These are phyloP conservation scores for Netelia virgata DNA, from an alignment of 2,888 invertebrate genomes.

Conservation along the genomic window DNA sequence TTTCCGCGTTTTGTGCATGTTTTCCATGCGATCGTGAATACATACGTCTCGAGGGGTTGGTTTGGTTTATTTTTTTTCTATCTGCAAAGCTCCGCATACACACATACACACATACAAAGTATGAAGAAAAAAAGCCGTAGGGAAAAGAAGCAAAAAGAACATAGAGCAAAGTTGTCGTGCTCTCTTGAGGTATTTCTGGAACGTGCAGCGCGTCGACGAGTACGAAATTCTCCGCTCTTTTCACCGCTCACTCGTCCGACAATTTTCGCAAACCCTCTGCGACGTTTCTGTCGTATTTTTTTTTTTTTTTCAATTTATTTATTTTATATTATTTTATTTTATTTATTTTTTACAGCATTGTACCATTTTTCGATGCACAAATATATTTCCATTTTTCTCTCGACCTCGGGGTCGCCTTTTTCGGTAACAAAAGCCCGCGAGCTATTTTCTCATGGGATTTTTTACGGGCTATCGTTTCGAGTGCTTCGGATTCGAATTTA, in stretches of 20 bases:
- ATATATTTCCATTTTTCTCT: background rate
- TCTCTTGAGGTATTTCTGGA: slow-evolving; percentile 18
- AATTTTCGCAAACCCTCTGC: background rate
- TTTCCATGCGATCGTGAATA: slow-evolving; percentile 5
- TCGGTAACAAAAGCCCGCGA: slow-evolving; percentile 11
- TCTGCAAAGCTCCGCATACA: background rate
- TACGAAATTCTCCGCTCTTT: slow-evolving; percentile 24
- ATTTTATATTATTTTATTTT: background rate
- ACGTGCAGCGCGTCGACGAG: background rate
- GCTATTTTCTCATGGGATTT: slow-evolving; percentile 11
- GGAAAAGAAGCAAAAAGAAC: background rate
- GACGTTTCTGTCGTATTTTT: background rate
- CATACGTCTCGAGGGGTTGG: background rate
- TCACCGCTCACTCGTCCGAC: background rate
- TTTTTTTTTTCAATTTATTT: background rate
- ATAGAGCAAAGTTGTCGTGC: background rate
- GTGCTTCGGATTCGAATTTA: slow-evolving; percentile 16
- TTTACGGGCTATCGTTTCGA: slow-evolving; percentile 1
- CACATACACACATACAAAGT: too few relatives aligned
- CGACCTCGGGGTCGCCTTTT: background rate
- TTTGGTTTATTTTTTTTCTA: background rate
- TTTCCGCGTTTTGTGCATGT: slow-evolving; percentile 30
- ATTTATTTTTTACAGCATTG: background rate
- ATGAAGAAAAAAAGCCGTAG: background rate
- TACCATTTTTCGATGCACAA: background rate